phyloP scores from a whole-genome alignment of 2,113 vertebrate species.

The Marmota monax region DNA sequence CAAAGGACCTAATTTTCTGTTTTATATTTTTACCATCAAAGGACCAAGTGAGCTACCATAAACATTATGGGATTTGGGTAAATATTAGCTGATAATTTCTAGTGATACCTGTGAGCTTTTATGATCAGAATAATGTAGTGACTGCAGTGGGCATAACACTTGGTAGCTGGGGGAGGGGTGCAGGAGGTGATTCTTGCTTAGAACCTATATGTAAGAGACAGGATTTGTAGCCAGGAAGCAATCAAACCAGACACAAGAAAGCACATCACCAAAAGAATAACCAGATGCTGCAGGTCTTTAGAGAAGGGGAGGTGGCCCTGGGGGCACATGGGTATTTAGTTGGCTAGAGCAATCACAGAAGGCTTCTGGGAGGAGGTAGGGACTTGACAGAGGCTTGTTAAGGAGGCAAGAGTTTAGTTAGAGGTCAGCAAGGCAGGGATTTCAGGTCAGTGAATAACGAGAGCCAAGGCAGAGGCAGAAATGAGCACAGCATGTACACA shows the following conservation, averaged over 20 bases:
- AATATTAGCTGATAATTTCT: conserved; percentile 76
- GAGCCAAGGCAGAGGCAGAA: conserved; percentile 65
- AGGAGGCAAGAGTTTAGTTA: conserved; percentile 59
- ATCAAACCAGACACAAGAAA: conserved; percentile 37
- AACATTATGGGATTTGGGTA: conserved; percentile 71
- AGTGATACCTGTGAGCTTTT: conserved; percentile 55
- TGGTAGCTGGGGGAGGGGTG: neutral
- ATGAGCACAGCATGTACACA: conserved; percentile 68
- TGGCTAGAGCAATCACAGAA: neutral
- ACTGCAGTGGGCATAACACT: conserved; percentile 14
- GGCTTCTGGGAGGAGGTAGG: conserved; percentile 26
- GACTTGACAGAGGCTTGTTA: neutral
- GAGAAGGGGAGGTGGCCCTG: neutral
- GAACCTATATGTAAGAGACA: conserved; percentile 15
- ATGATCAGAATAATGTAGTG: conserved; percentile 60
- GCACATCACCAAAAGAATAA: neutral
- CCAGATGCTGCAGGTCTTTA: neutral
- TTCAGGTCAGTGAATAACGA: conserved; percentile 65
- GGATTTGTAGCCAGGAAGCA: conserved; percentile 37
- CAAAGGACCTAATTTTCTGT: conserved; percentile 51
- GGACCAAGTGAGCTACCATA: conserved; percentile 58
- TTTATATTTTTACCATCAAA: conserved; percentile 53
- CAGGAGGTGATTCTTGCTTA: conserved; percentile 54
- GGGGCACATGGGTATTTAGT: neutral
- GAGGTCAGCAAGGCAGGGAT: conserved; percentile 73